These are phyloP conservation scores for Meriones psammophilus DNA, from an alignment of 2,797 vertebrate genomes.

Conservation along the genomic window DNA sequence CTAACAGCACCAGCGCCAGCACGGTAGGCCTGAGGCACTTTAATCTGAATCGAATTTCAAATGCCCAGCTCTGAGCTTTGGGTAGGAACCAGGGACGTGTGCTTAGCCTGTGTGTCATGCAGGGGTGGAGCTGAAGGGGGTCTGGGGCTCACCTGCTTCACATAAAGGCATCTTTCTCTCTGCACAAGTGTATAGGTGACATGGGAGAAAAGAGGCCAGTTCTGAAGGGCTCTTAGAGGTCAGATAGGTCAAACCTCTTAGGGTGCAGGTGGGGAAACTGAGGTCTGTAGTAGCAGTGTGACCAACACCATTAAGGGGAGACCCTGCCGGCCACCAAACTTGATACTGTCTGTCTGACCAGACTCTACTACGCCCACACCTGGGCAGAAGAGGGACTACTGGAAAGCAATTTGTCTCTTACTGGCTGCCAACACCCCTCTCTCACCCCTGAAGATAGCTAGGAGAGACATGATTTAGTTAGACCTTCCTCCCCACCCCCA, in stretches of 20 bases:
- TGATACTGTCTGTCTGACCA: not conserved
- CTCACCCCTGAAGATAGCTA: not conserved
- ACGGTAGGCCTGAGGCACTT: not conserved
- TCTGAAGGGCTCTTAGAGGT: not conserved
- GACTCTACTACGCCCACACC: too few relatives aligned
- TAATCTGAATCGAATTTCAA: not conserved
- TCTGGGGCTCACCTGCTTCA: not conserved
- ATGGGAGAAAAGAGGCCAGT: not conserved
- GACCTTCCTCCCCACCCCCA: not conserved
- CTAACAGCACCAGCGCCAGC: too few relatives aligned
- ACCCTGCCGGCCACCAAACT: not conserved
- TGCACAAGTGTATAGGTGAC: not conserved
- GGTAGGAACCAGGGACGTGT: not conserved
- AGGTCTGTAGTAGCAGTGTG: accelerated
- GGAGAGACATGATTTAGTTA: accelerated
- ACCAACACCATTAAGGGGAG: not conserved
- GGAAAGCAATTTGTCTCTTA: accelerated
- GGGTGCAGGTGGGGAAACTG: not conserved
- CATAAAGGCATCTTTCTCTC: not conserved
- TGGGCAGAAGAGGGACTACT: not conserved
- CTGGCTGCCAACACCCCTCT: too few relatives aligned
- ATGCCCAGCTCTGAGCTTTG: not conserved
- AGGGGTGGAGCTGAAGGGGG: accelerated
- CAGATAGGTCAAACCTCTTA: not conserved
- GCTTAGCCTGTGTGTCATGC: not conserved